phyloP scores from a whole-genome alignment of 2,888 invertebrate species.

The Drosophila melanocephala region DNA sequence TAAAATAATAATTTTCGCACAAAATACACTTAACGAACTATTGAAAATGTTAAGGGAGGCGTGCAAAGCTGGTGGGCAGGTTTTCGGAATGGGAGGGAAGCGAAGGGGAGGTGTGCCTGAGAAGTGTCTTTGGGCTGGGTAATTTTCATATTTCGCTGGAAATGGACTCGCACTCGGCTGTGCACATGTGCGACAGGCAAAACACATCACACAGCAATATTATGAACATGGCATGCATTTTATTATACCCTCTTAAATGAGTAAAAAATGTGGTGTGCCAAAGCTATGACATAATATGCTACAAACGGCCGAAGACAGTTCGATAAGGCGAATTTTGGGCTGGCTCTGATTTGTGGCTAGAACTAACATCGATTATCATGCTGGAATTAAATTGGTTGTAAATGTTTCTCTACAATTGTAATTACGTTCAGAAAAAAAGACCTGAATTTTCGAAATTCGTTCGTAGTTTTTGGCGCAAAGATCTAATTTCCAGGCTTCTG shows the following conservation, averaged over 20 bases:
- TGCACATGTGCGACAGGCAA: constrained; percentile 63
- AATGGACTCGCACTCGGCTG: constrained; percentile 50
- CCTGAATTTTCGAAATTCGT: too few relatives aligned
- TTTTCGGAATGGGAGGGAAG: not conserved
- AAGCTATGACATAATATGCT: not conserved
- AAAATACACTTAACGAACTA: constrained; percentile 62
- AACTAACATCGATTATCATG: too few relatives aligned
- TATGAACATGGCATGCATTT: constrained; percentile 78
- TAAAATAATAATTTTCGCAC: constrained; percentile 72
- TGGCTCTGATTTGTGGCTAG: too few relatives aligned
- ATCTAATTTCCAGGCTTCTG: not conserved
- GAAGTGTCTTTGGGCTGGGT: constrained; percentile 62
- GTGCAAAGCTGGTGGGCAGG: not conserved
- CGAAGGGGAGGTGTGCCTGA: not conserved
- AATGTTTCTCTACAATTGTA: too few relatives aligned
- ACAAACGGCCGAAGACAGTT: not conserved
- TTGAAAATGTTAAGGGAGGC: constrained; percentile 12
- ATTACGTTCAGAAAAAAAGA: too few relatives aligned
- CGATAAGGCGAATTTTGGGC: not conserved
- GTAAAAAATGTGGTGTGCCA: not conserved
- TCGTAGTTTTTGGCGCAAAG: too few relatives aligned
- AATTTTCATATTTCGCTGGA: constrained; percentile 82
- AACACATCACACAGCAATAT: constrained; percentile 38
- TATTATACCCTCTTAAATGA: constrained; percentile 28
- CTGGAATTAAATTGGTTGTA: too few relatives aligned